Base-by-base conservation (phyloP, 2,888 invertebrate genomes). In the Oscheius sp. region DNA sequence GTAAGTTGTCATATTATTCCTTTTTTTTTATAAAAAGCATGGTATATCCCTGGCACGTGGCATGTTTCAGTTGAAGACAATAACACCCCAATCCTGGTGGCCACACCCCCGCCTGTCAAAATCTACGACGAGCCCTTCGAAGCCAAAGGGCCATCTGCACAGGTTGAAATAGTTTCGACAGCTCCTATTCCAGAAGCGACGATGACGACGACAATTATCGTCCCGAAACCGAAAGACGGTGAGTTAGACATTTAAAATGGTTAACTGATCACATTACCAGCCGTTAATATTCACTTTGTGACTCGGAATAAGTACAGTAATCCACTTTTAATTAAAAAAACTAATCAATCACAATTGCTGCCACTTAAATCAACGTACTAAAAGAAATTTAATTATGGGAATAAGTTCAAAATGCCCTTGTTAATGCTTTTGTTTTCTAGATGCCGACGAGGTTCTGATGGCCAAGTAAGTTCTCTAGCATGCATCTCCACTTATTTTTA, bases 401-500 rank as follows among this genome's bases (percentile, higher is more conserved):
- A 55, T 55, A 21, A 55, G 23, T 55, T 55, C 3, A 55, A 23
- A 23, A 6, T 6, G 27, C 66, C 66, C 66, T 18, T 9, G 52
- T 23, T 69, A 69, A 69, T 69, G 69, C 69, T 69, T 56, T 13
- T 52, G 55, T 69, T 53, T 64, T 69, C 55, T 69, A 69, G 69
- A 69, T 69, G 35, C 55, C 56, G 69, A 52, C 43, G 69, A 55
- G 18, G 69, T 69, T 23, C 29, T 69, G 23, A 29, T 69, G 43
- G 69, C 69, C n/a, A 69, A 41, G 69, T 69, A 69, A 69, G 69
- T 69, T 58, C 27, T 35, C 9, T 49, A 7, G 49, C 49, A 49
- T 21, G 49, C 21, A 45, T 45, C 45, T 45, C 16, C 21, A 3
- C n/a, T 13, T 49, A 5, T 49, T 49, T 13, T 49, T 13, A 7